Percentiles rank a stretch among this genome's conserved stretches.
phyloP scores from a whole-genome alignment of 2,888 invertebrate genomes.

The Heterodera filipjevi region DNA sequence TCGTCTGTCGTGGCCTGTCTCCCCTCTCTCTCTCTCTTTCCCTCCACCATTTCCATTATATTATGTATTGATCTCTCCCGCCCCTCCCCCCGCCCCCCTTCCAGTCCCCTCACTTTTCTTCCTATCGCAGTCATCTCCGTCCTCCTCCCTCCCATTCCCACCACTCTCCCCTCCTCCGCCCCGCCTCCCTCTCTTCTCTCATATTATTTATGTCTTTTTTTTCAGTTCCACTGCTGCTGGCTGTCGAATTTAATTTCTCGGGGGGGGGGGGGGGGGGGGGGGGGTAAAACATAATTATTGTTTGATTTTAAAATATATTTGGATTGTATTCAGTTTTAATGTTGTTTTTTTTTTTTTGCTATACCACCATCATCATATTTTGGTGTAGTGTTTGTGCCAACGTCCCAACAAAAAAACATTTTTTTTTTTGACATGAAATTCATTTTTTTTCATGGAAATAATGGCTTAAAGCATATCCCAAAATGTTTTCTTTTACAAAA shows the following conservation, averaged over 20 bases:
- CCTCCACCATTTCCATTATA: neutral
- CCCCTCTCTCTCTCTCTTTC: conserved; percentile 5
- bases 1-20: too few relatives aligned
- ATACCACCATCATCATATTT: too few relatives aligned
- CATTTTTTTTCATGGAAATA: too few relatives aligned
- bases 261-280: too few relatives aligned
- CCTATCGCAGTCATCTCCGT: neutral
- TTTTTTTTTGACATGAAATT: too few relatives aligned
- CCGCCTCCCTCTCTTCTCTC: neutral
- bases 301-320: neutral
- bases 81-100: neutral
- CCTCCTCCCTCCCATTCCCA: neutral
- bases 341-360: conserved; percentile 22
- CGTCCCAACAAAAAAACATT: too few relatives aligned
- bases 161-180: neutral
- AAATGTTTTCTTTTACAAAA: too few relatives aligned
- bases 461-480: too few relatives aligned
- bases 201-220: conserved; percentile 15
- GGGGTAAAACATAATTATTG: conserved; percentile 17
- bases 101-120: conserved; percentile 1
- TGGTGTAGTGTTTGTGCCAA: too few relatives aligned
- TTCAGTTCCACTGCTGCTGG: neutral
- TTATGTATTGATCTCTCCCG: conserved; percentile 11
- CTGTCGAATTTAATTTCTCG: conserved; percentile 4
- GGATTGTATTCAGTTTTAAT: neutral